Percentiles rank a stretch among this genome's conserved stretches.
phyloP scores from a whole-genome alignment of 2,113 vertebrate genomes.

The Sinocyclocheilus grahami region DNA sequence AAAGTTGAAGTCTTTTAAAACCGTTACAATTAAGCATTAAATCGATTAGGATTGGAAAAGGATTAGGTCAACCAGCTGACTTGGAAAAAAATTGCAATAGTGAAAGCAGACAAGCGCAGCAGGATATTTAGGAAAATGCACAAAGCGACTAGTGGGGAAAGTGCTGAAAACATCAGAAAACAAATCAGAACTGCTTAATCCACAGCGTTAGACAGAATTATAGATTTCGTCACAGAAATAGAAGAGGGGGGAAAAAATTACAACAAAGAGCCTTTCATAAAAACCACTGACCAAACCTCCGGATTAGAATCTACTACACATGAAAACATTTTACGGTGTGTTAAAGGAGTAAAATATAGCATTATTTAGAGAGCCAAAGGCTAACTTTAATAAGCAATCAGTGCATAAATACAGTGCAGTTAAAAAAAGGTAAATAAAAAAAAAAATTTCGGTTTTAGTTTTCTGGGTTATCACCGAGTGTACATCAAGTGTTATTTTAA shows the following conservation, averaged over 20 bases:
- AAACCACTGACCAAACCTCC: conserved; percentile 59
- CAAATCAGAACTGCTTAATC: conserved; percentile 49
- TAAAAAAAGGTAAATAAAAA: neutral
- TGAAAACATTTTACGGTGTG: neutral
- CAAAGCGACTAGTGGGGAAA: neutral
- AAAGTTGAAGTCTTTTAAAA: conserved; percentile 24
- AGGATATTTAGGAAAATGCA: neutral
- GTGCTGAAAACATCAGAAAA: neutral
- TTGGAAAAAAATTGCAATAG: neutral
- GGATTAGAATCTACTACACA: conserved; percentile 51
- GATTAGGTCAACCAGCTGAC: neutral
- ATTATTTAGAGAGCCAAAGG: neutral
- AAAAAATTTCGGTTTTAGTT: neutral
- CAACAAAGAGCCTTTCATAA: conserved; percentile 71
- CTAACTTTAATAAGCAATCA: neutral
- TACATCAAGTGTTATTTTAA: neutral
- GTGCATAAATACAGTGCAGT: neutral
- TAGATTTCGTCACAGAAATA: conserved; percentile 45
- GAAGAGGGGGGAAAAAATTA: neutral
- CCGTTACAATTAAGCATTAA: neutral
- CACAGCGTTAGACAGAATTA: conserved; percentile 63
- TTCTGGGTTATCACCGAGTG: neutral
- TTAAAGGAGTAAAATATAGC: neutral
- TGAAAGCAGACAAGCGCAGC: conserved; percentile 4
- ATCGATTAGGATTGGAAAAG: neutral